These are phyloP conservation scores for Cygnus olor DNA, from an alignment of 2,797 vertebrate species.

Conservation along the genomic window DNA sequence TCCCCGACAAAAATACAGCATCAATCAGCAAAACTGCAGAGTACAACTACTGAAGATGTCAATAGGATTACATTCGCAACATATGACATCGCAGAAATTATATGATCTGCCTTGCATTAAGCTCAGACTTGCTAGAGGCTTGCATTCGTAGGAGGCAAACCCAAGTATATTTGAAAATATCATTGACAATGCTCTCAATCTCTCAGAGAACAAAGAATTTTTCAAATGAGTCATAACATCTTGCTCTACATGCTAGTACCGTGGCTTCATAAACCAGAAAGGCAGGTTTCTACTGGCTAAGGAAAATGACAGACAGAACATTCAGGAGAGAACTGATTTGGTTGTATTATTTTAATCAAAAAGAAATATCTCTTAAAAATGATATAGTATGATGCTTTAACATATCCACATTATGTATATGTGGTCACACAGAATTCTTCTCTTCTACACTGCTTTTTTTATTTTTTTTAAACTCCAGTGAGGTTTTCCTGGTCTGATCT, in stretches of 20 bases:
- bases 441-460: background rate
- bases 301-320: slow-evolving; percentile 61
- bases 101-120: slow-evolving; percentile 34
- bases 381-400: background rate
- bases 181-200: slow-evolving; percentile 63
- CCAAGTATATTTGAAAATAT: slow-evolving; percentile 67
- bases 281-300: slow-evolving; percentile 73
- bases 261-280: slow-evolving; percentile 73
- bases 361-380: background rate
- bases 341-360: background rate
- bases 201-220: slow-evolving; percentile 78
- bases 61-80: background rate
- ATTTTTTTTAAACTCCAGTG: background rate
- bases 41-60: background rate
- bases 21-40: background rate
- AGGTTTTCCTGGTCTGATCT: background rate
- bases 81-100: background rate
- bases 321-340: background rate
- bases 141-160: slow-evolving; percentile 58
- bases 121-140: slow-evolving; percentile 34
- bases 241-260: slow-evolving; percentile 65
- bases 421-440: background rate
- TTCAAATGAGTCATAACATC: slow-evolving; percentile 74
- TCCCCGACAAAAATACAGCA: background rate
- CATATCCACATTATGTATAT: background rate